Base-by-base conservation (phyloP, 2,113 vertebrate species). In the Rhea pennata region DNA sequence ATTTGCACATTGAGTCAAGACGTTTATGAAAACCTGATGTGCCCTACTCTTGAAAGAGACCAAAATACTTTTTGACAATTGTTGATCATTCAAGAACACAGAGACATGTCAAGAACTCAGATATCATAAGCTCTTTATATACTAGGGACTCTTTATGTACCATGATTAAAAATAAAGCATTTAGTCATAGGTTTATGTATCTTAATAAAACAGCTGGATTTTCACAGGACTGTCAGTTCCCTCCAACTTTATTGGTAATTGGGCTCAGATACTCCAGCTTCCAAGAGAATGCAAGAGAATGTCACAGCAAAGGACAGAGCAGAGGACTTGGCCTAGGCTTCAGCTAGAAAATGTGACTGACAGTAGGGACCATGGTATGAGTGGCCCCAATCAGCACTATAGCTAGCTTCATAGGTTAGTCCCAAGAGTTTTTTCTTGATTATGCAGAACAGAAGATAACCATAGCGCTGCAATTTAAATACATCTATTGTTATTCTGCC, bases 301-400 rank as follows among this genome's bases (percentile, higher is more conserved):
- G 21, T 0, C 1, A 7, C 31, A 69, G 3, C 12, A 69, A 51
- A 27, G 20, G 12, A 51, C 4, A 72, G 8, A 56, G 5, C 2
- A 12, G 3, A 5, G 1, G 2, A 50, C 14, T 58, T 78, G 12
- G 12, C 27, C 70, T 20, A 33, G 6, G 12, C 10, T 58, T n/a
- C 66, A 51, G 27, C 29, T 84, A 40, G n/a, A 26, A 70, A 66
- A 13, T 2, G 3, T 6, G 1, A 1, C 27, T 78, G 61, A 50
- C 71, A 75, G 27, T 12, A 82, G 24, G 6, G 11, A 64, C 36
- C 2, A 2, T 42, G 36, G 29, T 2, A 33, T n/a, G 26, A 11
- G 1, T 74, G 21, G 17, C 36, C 10, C 2, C 5, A 14, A 31
- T n/a, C 15, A 80, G 3, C 39, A 33, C 7, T 15, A 46, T 7